Percentiles rank a stretch among this genome's conserved stretches.
Evolutionary conservation across 2,797 vertebrate species (phyloP).

Genomic region (Sternarchorhynchus goeldii): DNA sequence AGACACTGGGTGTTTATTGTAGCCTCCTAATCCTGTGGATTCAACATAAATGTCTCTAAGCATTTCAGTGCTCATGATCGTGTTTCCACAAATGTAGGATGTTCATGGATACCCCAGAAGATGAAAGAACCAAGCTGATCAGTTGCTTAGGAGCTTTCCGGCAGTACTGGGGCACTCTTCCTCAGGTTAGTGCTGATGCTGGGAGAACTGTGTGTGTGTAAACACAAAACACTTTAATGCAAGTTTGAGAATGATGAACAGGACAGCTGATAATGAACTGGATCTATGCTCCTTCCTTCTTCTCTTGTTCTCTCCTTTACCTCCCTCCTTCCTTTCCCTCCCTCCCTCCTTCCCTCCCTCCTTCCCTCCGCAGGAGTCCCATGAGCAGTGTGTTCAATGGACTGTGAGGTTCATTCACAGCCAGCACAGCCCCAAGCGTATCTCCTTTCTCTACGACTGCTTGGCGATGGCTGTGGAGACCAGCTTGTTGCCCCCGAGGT

Average conservation of each 20-base stretch:
- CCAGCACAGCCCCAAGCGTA: constrained; percentile 97
- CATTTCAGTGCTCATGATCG: neutral
- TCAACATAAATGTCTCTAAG: too few relatives aligned
- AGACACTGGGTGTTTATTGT: too few relatives aligned
- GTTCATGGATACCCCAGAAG: constrained; percentile 97
- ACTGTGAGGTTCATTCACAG: constrained; percentile 95
- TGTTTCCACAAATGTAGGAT: constrained; percentile 74
- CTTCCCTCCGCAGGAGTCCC: constrained; percentile 84
- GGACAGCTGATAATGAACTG: neutral
- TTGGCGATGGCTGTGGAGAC: constrained; percentile 97
- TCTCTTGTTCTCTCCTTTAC: neutral
- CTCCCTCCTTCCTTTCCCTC: neutral
- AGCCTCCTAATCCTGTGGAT: too few relatives aligned
- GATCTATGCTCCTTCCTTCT: neutral
- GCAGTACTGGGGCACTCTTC: constrained; percentile 92
- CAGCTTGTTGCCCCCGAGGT: constrained; percentile 91
- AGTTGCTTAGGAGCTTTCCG: constrained; percentile 94
- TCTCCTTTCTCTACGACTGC: constrained; percentile 98
- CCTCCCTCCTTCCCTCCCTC: too few relatives aligned
- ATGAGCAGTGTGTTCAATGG: constrained; percentile 98
- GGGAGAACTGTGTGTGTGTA: neutral
- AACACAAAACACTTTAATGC: neutral
- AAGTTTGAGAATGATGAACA: neutral
- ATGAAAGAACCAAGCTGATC: constrained; percentile 93
- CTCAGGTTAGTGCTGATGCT: constrained; percentile 78